Base-by-base conservation (phyloP, 2,113 vertebrate species). In the Jacana jacana region DNA sequence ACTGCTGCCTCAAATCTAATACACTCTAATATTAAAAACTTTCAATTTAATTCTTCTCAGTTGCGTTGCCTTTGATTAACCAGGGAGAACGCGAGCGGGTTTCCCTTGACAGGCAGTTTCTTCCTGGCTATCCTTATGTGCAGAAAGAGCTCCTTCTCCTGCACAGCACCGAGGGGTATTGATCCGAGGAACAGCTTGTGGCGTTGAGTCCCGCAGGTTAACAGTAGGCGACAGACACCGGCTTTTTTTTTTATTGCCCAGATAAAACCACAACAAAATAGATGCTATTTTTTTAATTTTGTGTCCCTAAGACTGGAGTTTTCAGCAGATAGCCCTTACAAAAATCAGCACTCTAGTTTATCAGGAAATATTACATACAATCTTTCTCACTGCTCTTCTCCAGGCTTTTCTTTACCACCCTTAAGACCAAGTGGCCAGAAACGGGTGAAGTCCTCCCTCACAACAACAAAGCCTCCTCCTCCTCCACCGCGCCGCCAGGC, bases 51-150 rank as follows among this genome's bases (percentile, higher is more conserved):
- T 96, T 95, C 86, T 95, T 91, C 81, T 93, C 88, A 87, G 70
- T 85, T 93, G 61, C 89, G 86, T 93, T 93, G 91, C 89, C 95
- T 93, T 96, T 97, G 91, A 96, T 96, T 96, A 97, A 96, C 73
- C 86, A 92, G 83, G 91, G 93, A 95, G 88, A 95, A 95, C 46
- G 39, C 2, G 0, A 49, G 79, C 87, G 95, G 81, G 83, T 85
- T 96, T 94, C 95, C 91, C 95, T 57, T 58, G 86, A 66, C 84
- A 92, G 83, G 51, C 52, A 81, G 77, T 69, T 91, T 86, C 91
- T 81, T 88, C 73, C 2, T 37, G 81, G 93, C 78, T 79, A 57
- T 42, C 55, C 86, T 52, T 42, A 17, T 17, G 78, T 77, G 71
- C 61, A 76, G 92, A 75, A 81, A 92, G 89, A 88, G 87, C 88